Evolutionary conservation across 2,797 vertebrate species (phyloP), one percentile per base, ranked within the genome.

Genomic region (Oceanodroma leucorhoa): DNA sequence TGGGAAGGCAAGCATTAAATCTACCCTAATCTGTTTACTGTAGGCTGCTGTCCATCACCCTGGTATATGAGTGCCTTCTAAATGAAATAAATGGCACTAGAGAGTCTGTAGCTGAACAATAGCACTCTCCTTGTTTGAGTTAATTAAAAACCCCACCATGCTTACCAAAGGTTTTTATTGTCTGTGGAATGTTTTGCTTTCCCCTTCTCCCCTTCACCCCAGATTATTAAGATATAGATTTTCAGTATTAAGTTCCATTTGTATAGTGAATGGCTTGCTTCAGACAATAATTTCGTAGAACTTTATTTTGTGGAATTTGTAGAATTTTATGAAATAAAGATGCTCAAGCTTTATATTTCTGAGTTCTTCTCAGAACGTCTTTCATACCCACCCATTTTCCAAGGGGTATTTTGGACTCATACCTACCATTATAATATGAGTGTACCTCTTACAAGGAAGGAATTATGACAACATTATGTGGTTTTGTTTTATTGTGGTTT

Each of bases 1-100:
- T 75, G 46, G 29, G 41, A 77, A 92, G 27, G 57, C 27, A 85
- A 89, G 22, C 87, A 86, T 87, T 92, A 92, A 78, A 92, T 92
- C 82, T 92, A 64, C 55, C 12, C 67, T 89, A 78, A 89, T 53
- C 71, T 92, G 41, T 93, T 65, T 92, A 86, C 32, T 75, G 50
- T 75, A 83, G 84, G 29, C 78, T 94, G 58, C 83, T 2, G 40
- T 90, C 81, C 73, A 58, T 95, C 78, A 85, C 6, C 13, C n/a
- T 64, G 38, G 21, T 92, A 26, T 76, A 55, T 53, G 67, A 77
- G 23, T 45, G 61, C 46, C n/a, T 81, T 85, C 69, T 80, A 91
- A 90, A 83, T 89, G 11, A 92, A 89, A 85, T 85, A 92, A 89
- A 93, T 60, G 34, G 20, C 51, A 82, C 11, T 38, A 67, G 7